Percentiles rank a stretch among this genome's conserved stretches.
These are phyloP conservation scores for Microcebus ravelobensis DNA, from an alignment of 2,113 vertebrate genomes.

Conservation along the genomic window DNA sequence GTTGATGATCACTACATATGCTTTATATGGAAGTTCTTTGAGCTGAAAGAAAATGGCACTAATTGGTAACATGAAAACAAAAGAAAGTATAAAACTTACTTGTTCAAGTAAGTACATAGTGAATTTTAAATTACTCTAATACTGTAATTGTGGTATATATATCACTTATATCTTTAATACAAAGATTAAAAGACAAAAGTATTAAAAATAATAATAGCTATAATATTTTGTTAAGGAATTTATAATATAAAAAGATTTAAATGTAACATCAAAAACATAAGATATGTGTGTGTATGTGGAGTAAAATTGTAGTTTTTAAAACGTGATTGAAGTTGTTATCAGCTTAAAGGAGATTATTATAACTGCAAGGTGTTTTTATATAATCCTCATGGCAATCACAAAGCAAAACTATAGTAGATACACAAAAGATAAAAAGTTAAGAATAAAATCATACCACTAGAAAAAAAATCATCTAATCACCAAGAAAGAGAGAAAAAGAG, in stretches of 20 bases:
- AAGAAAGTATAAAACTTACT: background rate
- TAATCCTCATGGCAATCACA: background rate
- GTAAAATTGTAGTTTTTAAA: background rate
- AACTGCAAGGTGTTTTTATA: background rate
- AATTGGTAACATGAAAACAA: background rate
- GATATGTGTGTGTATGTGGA: background rate
- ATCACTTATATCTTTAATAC: background rate
- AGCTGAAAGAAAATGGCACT: background rate
- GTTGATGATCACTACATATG: background rate
- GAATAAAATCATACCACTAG: background rate
- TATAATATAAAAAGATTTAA: background rate
- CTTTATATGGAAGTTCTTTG: background rate
- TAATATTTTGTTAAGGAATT: background rate
- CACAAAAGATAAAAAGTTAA: background rate
- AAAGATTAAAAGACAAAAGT: background rate
- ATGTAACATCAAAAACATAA: background rate
- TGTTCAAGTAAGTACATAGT: background rate
- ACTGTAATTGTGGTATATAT: background rate
- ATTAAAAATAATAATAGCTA: background rate
- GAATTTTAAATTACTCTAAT: background rate
- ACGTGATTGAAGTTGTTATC: background rate
- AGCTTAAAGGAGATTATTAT: background rate
- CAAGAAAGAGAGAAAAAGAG: background rate
- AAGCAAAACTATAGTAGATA: background rate
- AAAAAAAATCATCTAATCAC: background rate